These are phyloP conservation scores for Tachuris rubrigastra DNA, from an alignment of 2,113 vertebrate genomes.

Conservation along the genomic window DNA sequence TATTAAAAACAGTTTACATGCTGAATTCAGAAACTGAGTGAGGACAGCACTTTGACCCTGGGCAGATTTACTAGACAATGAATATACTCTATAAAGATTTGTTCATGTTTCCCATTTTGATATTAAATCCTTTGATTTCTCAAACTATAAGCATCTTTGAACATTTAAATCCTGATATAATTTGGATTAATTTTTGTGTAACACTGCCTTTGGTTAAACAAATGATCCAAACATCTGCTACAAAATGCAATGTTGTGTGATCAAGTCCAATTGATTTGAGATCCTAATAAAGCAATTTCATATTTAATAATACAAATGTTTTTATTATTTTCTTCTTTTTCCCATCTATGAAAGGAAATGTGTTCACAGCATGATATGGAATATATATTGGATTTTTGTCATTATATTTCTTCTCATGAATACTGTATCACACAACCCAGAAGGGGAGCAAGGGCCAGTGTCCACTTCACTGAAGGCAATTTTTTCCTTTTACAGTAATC, in stretches of 20 bases:
- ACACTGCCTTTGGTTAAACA: conserved; percentile 1
- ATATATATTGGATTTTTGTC: not conserved
- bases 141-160: not conserved
- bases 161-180: not conserved
- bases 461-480: not conserved
- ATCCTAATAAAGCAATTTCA: not conserved
- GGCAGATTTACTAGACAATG: not conserved
- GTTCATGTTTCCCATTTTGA: not conserved
- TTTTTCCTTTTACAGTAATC: not conserved
- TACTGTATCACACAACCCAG: not conserved
- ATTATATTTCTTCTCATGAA: not conserved
- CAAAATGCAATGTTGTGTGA: not conserved
- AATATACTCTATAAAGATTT: not conserved
- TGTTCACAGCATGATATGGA: not conserved
- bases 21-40: not conserved
- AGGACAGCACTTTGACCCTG: not conserved
- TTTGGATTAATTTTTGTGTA: conserved; percentile 6
- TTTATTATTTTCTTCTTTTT: not conserved
- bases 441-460: not conserved
- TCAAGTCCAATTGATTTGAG: not conserved
- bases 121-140: conserved; percentile 4
- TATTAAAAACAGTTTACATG: not conserved
- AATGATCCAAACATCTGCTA: not conserved
- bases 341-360: not conserved
- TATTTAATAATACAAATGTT: not conserved